These are phyloP conservation scores for Rhopalosiphum maidis DNA, from an alignment of 1,140 invertebrate genomes.

Conservation along the genomic window DNA sequence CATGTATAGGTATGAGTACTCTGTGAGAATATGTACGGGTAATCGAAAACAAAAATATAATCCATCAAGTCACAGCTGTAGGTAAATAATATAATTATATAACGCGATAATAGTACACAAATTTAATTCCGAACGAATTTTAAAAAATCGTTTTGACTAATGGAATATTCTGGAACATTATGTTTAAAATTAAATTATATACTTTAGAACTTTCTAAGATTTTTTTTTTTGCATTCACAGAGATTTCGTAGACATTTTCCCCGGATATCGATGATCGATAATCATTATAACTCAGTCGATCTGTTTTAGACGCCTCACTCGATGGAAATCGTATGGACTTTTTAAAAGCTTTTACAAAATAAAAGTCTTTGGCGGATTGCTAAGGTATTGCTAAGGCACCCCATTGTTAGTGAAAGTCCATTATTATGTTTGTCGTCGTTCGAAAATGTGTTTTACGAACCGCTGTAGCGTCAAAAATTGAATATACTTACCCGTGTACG, in stretches of 20 bases:
- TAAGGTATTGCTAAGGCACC: no score
- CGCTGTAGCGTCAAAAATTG: background rate
- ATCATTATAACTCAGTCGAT: background rate
- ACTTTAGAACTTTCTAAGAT: background rate
- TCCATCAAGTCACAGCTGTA: background rate
- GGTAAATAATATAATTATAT: background rate
- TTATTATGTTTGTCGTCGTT: no score
- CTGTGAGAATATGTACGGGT: background rate
- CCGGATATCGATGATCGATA: background rate
- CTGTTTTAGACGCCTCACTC: background rate
- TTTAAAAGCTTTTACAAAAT: background rate
- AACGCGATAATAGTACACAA: background rate
- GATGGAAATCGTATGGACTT: background rate
- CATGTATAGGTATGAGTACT: background rate
- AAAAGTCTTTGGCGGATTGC: background rate
- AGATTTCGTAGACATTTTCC: background rate
- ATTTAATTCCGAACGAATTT: background rate
- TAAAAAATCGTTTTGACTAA: background rate
- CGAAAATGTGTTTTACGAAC: background rate
- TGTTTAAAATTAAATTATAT: background rate
- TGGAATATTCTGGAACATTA: background rate
- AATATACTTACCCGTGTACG: slow-evolving; percentile 74
- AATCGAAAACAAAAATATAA: background rate
- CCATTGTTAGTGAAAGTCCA: background rate
- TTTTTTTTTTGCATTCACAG: background rate